These are phyloP conservation scores for Erpornis zantholeuca DNA, from an alignment of 2,113 vertebrate genomes.

Conservation along the genomic window DNA sequence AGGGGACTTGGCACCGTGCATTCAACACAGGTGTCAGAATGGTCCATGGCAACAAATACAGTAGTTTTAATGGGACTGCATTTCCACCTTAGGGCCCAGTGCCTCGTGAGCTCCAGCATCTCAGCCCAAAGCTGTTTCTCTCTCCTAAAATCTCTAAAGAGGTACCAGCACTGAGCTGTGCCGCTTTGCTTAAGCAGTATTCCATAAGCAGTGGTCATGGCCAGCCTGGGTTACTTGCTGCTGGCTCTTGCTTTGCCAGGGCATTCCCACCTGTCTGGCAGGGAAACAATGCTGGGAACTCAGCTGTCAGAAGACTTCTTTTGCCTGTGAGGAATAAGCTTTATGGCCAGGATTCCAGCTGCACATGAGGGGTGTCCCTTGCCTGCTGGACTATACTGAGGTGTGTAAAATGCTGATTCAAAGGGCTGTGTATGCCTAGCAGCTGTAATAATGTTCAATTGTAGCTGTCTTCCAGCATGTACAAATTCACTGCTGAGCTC, in stretches of 20 bases:
- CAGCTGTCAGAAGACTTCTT: neutral
- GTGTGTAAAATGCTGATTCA: neutral
- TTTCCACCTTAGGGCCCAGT: neutral
- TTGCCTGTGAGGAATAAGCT: neutral
- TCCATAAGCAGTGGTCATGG: rapidly evolving
- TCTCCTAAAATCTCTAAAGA: neutral
- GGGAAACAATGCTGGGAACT: neutral
- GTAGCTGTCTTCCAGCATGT: neutral
- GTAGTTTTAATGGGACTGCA: rapidly evolving
- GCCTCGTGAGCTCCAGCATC: neutral
- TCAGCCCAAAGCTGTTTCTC: neutral
- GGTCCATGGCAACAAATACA: neutral
- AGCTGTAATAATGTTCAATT: neutral
- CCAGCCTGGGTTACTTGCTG: neutral
- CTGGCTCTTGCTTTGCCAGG: neutral
- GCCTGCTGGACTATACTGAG: rapidly evolving
- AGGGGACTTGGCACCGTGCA: rapidly evolving
- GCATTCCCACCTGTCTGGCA: neutral
- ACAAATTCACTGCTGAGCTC: neutral
- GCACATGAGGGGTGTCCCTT: neutral
- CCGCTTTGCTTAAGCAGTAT: too few species aligned
- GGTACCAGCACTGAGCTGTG: neutral
- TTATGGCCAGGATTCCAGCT: neutral
- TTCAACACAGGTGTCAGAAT: neutral
- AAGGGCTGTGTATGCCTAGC: neutral